Percentiles rank a stretch among this genome's conserved stretches.
These are phyloP conservation scores for Eurypyga helias DNA, from an alignment of 2,113 vertebrate species.

Conservation along the genomic window DNA sequence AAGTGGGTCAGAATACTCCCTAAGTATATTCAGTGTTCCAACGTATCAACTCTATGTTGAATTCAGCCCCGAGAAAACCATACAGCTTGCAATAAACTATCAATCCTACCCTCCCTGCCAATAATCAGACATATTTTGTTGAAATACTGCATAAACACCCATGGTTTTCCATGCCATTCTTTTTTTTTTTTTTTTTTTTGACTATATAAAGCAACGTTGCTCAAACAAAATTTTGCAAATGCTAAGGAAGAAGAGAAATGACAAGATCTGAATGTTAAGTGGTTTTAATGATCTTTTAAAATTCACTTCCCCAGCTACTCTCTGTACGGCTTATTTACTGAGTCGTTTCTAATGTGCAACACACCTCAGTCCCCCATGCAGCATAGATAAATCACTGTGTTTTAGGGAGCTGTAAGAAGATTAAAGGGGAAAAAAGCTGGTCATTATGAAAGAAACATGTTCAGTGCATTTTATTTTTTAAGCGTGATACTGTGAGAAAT, in stretches of 20 bases:
- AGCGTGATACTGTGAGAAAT: slow-evolving; percentile 57
- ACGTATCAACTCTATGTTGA: not conserved
- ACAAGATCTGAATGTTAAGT: slow-evolving; percentile 43
- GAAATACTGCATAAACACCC: not conserved
- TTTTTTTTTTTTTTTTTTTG: not conserved
- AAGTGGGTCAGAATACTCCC: not conserved
- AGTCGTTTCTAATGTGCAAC: slow-evolving; percentile 29
- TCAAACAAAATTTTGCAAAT: not conserved
- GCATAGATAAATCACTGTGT: slow-evolving; percentile 14
- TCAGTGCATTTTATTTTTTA: slow-evolving; percentile 66
- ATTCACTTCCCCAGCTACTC: slow-evolving; percentile 9
- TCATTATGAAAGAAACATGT: slow-evolving; percentile 51
- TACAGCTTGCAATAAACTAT: not conserved
- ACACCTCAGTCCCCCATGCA: slow-evolving; percentile 17
- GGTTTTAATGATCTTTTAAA: slow-evolving; percentile 33
- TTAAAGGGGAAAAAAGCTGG: slow-evolving; percentile 37
- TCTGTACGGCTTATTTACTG: slow-evolving; percentile 28
- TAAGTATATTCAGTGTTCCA: not conserved
- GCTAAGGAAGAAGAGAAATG: not conserved
- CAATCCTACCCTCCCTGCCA: not conserved
- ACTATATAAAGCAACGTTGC: not conserved
- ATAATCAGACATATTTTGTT: not conserved
- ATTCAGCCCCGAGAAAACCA: not conserved
- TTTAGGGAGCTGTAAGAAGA: slow-evolving; percentile 41
- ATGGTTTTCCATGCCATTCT: not conserved